Percentiles rank a stretch among this genome's conserved stretches.
These are phyloP conservation scores for Gryllus longicercus DNA, from an alignment of 2,888 invertebrate genomes.

Conservation along the genomic window DNA sequence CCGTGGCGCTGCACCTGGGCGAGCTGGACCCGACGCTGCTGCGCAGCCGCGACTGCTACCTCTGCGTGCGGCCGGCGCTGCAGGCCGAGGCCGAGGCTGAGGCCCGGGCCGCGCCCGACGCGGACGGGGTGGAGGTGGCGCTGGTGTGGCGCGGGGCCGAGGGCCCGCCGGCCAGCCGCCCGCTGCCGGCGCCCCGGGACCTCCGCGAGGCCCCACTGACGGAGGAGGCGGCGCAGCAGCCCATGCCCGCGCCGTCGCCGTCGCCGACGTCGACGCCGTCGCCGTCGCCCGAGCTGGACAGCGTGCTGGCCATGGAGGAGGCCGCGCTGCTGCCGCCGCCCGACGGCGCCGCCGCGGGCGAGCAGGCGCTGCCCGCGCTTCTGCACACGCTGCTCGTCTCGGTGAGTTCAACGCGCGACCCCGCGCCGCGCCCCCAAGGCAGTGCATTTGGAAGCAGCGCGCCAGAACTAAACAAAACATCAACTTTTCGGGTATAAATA, in stretches of 20 bases:
- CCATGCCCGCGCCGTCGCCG: slow-evolving; percentile 44
- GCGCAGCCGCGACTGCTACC: slow-evolving; percentile 62
- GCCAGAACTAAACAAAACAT: no score
- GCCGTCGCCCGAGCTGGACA: not conserved
- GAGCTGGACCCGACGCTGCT: slow-evolving; percentile 59
- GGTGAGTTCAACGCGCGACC: slow-evolving; percentile 44
- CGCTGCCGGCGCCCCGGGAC: slow-evolving; percentile 40
- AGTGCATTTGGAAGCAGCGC: not conserved
- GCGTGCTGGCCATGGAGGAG: not conserved
- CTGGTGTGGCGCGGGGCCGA: slow-evolving; percentile 44
- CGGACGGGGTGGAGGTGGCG: slow-evolving; percentile 35
- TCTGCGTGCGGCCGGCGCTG: slow-evolving; percentile 53
- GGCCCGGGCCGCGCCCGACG: not conserved
- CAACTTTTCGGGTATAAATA: no score
- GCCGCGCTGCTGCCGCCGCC: not conserved
- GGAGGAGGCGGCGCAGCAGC: slow-evolving; percentile 36
- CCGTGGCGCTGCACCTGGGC: slow-evolving; percentile 61
- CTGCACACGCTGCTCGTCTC: slow-evolving; percentile 64
- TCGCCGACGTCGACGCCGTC: not conserved
- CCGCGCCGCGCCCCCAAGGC: not conserved
- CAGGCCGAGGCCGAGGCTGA: slow-evolving; percentile 11
- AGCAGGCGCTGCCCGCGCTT: slow-evolving; percentile 57
- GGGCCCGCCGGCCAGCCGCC: slow-evolving; percentile 40
- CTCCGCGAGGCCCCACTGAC: slow-evolving; percentile 44
- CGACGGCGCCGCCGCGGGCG: slow-evolving; percentile 39